These are phyloP conservation scores for Cryptocephalus primarius DNA, from an alignment of 2,888 invertebrate species.

Conservation along the genomic window DNA sequence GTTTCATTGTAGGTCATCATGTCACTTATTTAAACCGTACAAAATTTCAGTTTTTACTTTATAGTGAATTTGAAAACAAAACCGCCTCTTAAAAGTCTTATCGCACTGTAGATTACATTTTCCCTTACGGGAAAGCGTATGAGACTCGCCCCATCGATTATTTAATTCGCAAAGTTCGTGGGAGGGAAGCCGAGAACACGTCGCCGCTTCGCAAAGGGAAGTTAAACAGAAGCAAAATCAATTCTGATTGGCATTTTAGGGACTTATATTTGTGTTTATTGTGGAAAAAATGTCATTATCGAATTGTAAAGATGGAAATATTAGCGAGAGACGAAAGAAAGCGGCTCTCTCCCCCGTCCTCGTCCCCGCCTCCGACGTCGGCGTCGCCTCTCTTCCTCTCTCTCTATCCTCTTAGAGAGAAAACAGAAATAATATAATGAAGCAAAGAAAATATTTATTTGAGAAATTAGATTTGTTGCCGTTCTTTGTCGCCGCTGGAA, in stretches of 20 bases:
- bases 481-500: conserved; percentile 30
- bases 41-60: too few species aligned
- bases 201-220: conserved; percentile 9
- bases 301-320: conserved; percentile 27
- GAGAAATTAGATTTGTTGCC: conserved; percentile 40
- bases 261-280: conserved; percentile 20
- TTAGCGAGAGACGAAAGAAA: conserved; percentile 27
- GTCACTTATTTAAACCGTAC: too few species aligned
- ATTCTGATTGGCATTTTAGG: conserved; percentile 16
- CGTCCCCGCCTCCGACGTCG: too few species aligned
- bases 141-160: conserved; percentile 1
- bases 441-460: conserved; percentile 40
- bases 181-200: conserved; percentile 2
- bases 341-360: conserved; percentile 8
- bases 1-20: too few species aligned
- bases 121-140: background rate
- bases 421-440: conserved; percentile 39
- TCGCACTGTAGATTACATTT: background rate
- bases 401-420: conserved; percentile 14
- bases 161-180: conserved; percentile 12
- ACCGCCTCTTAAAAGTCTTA: too few species aligned
- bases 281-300: conserved; percentile 26
- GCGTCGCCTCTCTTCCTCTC: too few species aligned
- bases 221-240: conserved; percentile 15
- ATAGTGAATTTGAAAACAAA: too few species aligned